These are phyloP conservation scores for Pelobates cultripes DNA, from an alignment of 2,797 vertebrate species.

Conservation along the genomic window DNA sequence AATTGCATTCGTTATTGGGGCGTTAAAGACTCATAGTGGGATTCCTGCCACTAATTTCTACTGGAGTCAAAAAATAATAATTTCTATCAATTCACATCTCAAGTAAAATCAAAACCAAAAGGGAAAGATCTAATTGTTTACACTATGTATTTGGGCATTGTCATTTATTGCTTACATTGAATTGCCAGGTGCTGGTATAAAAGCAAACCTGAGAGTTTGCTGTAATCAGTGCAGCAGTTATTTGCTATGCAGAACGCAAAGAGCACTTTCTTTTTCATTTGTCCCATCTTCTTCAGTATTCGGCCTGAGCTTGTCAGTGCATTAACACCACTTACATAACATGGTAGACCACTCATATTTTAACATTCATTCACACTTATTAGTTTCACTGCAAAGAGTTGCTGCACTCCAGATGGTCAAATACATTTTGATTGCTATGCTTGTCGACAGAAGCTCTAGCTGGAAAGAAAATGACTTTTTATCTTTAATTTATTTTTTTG, in stretches of 20 bases:
- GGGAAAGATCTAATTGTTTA: too few relatives aligned
- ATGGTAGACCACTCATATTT: slow-evolving; percentile 39
- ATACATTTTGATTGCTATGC: slow-evolving; percentile 46
- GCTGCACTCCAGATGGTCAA: slow-evolving; percentile 43
- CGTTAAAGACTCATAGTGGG: too few relatives aligned
- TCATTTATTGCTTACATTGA: neutral
- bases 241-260: neutral
- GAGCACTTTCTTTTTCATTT: slow-evolving; percentile 1
- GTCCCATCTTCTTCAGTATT: slow-evolving; percentile 19
- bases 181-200: neutral
- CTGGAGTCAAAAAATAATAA: too few relatives aligned
- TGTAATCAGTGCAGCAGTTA: neutral
- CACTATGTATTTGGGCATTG: neutral
- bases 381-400: slow-evolving; percentile 46
- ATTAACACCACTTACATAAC: slow-evolving; percentile 50
- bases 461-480: slow-evolving; percentile 50
- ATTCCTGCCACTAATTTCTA: too few relatives aligned
- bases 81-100: neutral
- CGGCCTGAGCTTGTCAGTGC: slow-evolving; percentile 11
- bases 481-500: slow-evolving; percentile 43
- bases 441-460: slow-evolving; percentile 32
- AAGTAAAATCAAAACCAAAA: neutral
- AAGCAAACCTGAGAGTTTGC: neutral
- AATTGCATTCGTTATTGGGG: too few relatives aligned
- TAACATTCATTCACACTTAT: slow-evolving; percentile 47